These are phyloP conservation scores for Gymnocheta viridis DNA, from an alignment of 2,888 invertebrate genomes.

Conservation along the genomic window DNA sequence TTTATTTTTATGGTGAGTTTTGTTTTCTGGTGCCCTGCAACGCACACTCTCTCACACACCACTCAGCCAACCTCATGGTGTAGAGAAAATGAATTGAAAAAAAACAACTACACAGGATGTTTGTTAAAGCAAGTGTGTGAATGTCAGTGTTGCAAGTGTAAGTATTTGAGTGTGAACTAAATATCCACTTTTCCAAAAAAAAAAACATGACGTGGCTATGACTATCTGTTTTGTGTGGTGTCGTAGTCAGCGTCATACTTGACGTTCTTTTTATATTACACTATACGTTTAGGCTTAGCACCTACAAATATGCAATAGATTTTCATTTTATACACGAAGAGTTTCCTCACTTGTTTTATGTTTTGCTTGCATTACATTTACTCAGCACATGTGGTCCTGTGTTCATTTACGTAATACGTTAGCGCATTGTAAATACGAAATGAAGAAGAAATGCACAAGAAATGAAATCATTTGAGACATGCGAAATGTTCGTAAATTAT, in stretches of 20 bases:
- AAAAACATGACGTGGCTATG: slow-evolving; percentile 61
- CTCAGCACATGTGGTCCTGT: slow-evolving; percentile 58
- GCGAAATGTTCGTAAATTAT: slow-evolving; percentile 69
- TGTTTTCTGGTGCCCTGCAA: neutral
- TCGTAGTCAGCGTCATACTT: slow-evolving; percentile 55
- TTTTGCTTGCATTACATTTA: slow-evolving; percentile 65
- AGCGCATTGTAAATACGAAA: slow-evolving; percentile 19
- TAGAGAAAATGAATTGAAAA: slow-evolving; percentile 51
- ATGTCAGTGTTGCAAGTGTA: slow-evolving; percentile 23
- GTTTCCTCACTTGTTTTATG: slow-evolving; percentile 5
- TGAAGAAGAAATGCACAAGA: slow-evolving; percentile 22
- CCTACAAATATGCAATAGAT: slow-evolving; percentile 72
- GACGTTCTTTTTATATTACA: slow-evolving; percentile 38
- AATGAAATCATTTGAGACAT: slow-evolving; percentile 65
- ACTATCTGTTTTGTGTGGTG: slow-evolving; percentile 63
- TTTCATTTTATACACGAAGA: slow-evolving; percentile 27
- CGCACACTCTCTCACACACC: neutral
- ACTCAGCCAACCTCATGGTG: slow-evolving; percentile 19
- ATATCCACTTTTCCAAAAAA: slow-evolving; percentile 31
- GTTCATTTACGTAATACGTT: slow-evolving; percentile 29
- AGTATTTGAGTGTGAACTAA: slow-evolving; percentile 37
- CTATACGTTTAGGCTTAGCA: slow-evolving; percentile 64
- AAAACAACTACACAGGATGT: neutral
- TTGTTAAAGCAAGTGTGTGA: slow-evolving; percentile 26
- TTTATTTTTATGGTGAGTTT: slow-evolving; percentile 64